These are phyloP conservation scores for Argyrosomus japonicus DNA, from an alignment of 2,113 vertebrate genomes.

Conservation along the genomic window DNA sequence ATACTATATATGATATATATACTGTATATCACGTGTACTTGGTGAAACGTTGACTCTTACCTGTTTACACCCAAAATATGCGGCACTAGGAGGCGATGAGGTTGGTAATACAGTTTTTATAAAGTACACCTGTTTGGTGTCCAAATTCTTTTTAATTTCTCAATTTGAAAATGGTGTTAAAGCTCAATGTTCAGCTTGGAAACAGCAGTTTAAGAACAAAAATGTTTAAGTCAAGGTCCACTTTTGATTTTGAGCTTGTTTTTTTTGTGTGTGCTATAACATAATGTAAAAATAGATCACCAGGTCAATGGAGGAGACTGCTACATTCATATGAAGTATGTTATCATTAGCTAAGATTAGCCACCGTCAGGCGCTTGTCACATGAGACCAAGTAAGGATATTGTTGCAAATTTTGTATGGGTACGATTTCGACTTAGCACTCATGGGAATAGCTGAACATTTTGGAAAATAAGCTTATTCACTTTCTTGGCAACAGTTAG, in stretches of 20 bases:
- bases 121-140: not conserved
- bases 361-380: not conserved
- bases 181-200: not conserved
- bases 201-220: not conserved
- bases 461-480: not conserved
- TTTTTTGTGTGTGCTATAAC: not conserved
- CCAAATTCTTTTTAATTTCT: not conserved
- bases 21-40: not conserved
- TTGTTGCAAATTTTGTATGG: not conserved
- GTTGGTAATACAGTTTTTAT: not conserved
- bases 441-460: not conserved
- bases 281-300: not conserved
- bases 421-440: constrained; percentile 1
- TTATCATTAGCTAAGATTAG: constrained; percentile 9
- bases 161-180: not conserved
- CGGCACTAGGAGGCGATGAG: not conserved
- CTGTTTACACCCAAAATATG: not conserved
- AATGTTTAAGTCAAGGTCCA: not conserved
- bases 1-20: not conserved
- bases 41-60: not conserved
- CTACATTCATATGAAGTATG: not conserved
- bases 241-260: no score
- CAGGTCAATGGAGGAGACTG: not conserved
- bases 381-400: not conserved
- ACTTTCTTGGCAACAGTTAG: constrained; percentile 6